Percentiles rank a stretch among this genome's conserved stretches.
Evolutionary conservation across 1,140 invertebrate species (phyloP).

Genomic region (Camponotus pennsylvanicus): DNA sequence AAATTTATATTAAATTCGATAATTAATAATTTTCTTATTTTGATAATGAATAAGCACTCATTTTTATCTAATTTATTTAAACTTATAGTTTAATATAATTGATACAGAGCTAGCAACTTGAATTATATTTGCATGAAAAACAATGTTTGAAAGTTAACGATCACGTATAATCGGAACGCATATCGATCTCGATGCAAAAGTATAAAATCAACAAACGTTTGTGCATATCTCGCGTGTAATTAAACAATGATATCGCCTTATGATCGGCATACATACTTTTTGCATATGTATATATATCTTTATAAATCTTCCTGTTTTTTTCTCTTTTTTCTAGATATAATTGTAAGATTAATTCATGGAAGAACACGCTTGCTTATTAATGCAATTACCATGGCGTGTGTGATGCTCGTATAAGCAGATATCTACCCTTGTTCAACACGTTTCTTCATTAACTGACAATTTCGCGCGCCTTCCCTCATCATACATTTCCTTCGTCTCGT

Average conservation of each 20-base stretch:
- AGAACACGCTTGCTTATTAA: constrained; percentile 64
- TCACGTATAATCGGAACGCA: constrained; percentile 1
- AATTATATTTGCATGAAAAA: constrained; percentile 13
- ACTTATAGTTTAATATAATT: not conserved
- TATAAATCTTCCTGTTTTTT: not conserved
- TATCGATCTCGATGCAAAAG: constrained; percentile 23
- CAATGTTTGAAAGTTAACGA: constrained; percentile 15
- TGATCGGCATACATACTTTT: not conserved
- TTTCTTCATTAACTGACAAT: constrained; percentile 51
- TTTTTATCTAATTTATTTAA: too few relatives aligned
- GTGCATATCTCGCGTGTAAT: constrained; percentile 26
- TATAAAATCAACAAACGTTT: constrained; percentile 32
- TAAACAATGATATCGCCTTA: not conserved
- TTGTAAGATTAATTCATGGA: constrained; percentile 43
- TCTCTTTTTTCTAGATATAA: not conserved
- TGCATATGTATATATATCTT: not conserved
- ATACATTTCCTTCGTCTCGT: constrained; percentile 10
- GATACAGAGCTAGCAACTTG: not conserved
- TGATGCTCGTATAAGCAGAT: constrained; percentile 31
- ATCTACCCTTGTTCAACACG: constrained; percentile 37
- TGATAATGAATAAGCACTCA: too few relatives aligned
- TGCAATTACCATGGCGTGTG: constrained; percentile 67
- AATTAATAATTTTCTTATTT: constrained; percentile 5
- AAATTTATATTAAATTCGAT: not conserved
- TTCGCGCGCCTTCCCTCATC: constrained; percentile 1